phyloP scores from a whole-genome alignment of 1,140 invertebrate genomes.

The Bradysia coprophila region DNA sequence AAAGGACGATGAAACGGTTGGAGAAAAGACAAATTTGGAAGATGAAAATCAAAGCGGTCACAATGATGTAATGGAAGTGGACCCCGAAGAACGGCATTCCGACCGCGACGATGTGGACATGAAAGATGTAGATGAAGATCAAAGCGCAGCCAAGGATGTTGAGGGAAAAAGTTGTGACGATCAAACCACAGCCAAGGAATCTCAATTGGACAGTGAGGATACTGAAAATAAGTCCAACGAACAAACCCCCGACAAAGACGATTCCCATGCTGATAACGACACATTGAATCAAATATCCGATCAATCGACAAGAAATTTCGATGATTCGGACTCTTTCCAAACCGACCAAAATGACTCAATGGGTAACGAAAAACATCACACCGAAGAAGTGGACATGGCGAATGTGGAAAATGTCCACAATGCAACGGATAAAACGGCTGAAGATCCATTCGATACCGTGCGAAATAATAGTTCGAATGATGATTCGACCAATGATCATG shows the following conservation, averaged over 20 bases:
- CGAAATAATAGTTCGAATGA: conserved; percentile 3
- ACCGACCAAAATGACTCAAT: background rate
- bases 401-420: background rate
- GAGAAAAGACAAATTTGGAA: no score
- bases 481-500: background rate
- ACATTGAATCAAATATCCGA: background rate
- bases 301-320: background rate
- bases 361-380: background rate
- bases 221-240: background rate
- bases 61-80: no score
- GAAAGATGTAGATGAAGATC: no score
- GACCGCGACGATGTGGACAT: no score
- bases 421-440: background rate
- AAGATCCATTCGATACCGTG: conserved; percentile 1
- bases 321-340: background rate
- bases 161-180: background rate
- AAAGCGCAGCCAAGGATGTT: no score
- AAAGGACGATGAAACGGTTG: no score
- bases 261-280: background rate
- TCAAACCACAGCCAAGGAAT: background rate
- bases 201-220: no score
- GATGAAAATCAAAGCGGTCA: no score
- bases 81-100: no score
- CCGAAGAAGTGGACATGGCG: background rate
- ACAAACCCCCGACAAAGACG: background rate